Conservation (phyloP, 2,797 vertebrate species). For the Yasuhikotakia modesta region DNA sequence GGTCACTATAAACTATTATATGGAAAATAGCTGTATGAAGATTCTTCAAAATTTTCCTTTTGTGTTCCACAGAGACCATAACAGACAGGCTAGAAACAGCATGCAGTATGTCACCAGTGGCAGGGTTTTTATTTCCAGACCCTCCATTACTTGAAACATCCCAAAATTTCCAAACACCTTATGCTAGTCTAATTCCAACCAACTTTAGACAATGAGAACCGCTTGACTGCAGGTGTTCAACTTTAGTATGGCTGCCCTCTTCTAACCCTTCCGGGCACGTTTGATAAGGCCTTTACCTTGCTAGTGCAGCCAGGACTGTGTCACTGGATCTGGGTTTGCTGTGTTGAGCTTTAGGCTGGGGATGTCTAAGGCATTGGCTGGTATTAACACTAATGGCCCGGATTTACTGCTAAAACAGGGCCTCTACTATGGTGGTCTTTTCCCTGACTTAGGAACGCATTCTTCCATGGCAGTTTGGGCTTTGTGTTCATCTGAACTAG, state of each 20-base stretch:
- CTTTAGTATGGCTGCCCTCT: constrained; percentile 33
- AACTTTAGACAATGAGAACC: constrained; percentile 5
- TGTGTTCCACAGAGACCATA: background rate
- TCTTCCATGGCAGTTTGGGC: constrained; percentile 68
- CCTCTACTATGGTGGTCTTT: constrained; percentile 70
- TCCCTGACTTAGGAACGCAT: constrained; percentile 69
- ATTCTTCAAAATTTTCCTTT: background rate
- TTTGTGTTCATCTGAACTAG: constrained; percentile 64
- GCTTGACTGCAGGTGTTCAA: constrained; percentile 32
- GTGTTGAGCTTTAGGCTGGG: constrained; percentile 64
- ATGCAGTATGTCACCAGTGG: too few relatives aligned
- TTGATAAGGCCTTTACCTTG: constrained; percentile 43
- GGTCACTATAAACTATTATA: background rate
- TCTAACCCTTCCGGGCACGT: constrained; percentile 29
- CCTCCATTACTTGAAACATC: background rate
- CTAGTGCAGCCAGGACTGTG: constrained; percentile 26
- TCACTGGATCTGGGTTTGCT: constrained; percentile 32
- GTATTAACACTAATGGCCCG: constrained; percentile 76
- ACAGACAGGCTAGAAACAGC: background rate
- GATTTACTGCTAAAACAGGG: constrained; percentile 78
- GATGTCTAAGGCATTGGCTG: constrained; percentile 74
- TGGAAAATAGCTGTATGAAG: background rate
- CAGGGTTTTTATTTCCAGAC: background rate
- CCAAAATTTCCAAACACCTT: constrained; percentile 25
- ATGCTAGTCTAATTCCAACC: constrained; percentile 47